Percentiles rank a stretch among this genome's conserved stretches.
Conservation (phyloP, 1,140 invertebrate species). For the Psilanteris sp. region DNA sequence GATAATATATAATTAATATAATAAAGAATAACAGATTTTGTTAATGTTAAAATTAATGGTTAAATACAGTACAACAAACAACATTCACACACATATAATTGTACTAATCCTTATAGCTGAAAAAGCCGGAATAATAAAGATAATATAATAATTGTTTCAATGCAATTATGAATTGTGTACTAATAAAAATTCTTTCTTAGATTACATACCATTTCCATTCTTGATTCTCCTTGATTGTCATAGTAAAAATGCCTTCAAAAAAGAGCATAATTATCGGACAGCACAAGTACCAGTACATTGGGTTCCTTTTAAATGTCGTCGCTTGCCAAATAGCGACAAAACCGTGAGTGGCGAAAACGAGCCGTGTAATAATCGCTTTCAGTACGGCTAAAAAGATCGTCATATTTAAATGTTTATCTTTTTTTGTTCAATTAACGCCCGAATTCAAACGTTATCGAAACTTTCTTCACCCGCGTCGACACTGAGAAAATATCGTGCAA, state of each 20-base stretch:
- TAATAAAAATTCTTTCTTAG: slow-evolving; percentile 13
- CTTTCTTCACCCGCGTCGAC: background rate
- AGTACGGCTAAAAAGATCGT: slow-evolving; percentile 88
- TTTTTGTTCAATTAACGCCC: no score
- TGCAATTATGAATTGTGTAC: no score
- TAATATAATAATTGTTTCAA: no score
- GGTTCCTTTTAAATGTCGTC: slow-evolving; percentile 85
- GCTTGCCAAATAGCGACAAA: slow-evolving; percentile 91
- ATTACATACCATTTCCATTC: slow-evolving; percentile 91
- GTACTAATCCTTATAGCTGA: no score
- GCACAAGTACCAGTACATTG: slow-evolving; percentile 88
- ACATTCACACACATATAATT: no score
- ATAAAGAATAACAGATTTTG: no score
- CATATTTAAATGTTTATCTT: background rate
- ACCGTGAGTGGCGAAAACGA: slow-evolving; percentile 89
- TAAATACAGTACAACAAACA: no score
- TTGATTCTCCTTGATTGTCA: slow-evolving; percentile 91
- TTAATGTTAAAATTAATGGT: no score
- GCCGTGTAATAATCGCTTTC: slow-evolving; percentile 88
- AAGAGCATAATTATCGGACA: slow-evolving; percentile 87
- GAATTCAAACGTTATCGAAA: background rate
- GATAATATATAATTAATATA: no score
- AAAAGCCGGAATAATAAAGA: no score
- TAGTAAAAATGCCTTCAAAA: slow-evolving; percentile 90
- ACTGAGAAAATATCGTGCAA: no score